Evolutionary conservation across 2,888 invertebrate genomes (phyloP).

Genomic region (Sisyra nigra): DNA sequence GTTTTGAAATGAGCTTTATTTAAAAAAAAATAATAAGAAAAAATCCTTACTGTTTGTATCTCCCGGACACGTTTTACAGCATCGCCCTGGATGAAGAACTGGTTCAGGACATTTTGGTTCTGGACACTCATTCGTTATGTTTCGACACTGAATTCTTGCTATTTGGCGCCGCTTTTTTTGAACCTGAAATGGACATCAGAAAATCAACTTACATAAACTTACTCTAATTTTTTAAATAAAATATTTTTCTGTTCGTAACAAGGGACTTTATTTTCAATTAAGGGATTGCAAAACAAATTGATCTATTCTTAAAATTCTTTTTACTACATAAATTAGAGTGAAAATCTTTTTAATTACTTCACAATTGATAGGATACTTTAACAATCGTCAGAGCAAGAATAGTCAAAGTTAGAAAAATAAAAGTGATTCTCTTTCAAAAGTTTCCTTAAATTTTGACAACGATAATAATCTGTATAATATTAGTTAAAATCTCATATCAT

Average conservation of each 20-base stretch:
- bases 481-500: too few relatives aligned
- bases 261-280: background rate
- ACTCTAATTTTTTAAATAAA: background rate
- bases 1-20: background rate
- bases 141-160: conserved; percentile 79
- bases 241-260: background rate
- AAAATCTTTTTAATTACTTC: too few relatives aligned
- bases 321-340: too few relatives aligned
- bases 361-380: too few relatives aligned
- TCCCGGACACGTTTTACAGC: conserved; percentile 85
- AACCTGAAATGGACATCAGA: conserved; percentile 46
- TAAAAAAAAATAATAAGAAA: background rate
- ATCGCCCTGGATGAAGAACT: conserved; percentile 64
- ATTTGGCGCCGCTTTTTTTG: conserved; percentile 76
- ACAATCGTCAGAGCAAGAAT: too few relatives aligned
- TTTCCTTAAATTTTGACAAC: too few relatives aligned
- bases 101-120: conserved; percentile 76
- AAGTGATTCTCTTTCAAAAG: too few relatives aligned
- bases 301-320: too few relatives aligned
- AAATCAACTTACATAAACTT: background rate
- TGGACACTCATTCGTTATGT: conserved; percentile 85
- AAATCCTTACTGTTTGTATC: conserved; percentile 49
- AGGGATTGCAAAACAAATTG: too few relatives aligned
- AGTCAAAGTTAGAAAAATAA: too few relatives aligned
- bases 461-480: too few relatives aligned